Percentiles rank a stretch among this genome's conserved stretches.
These are phyloP conservation scores for Macaria notata DNA, from an alignment of 2,888 invertebrate genomes.

Conservation along the genomic window DNA sequence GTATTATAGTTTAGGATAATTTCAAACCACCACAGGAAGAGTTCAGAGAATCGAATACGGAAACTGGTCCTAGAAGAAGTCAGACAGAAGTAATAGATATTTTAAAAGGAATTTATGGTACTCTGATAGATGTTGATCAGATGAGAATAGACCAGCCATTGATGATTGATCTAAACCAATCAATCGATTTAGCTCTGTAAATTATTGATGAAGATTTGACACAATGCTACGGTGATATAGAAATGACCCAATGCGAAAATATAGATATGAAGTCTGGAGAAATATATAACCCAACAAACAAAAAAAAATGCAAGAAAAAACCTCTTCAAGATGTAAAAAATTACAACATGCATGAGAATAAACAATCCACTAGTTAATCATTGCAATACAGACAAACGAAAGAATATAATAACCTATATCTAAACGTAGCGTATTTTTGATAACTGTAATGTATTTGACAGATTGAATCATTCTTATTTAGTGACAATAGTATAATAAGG, in stretches of 20 bases:
- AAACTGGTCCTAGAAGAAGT: neutral
- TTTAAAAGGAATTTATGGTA: conserved; percentile 17
- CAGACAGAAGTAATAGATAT: conserved; percentile 21
- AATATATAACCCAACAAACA: too few species aligned
- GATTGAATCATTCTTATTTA: too few species aligned
- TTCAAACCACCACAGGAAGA: neutral
- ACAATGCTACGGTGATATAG: conserved; percentile 6
- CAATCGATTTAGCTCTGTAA: too few species aligned
- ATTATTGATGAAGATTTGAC: neutral
- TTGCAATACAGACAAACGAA: conserved; percentile 8
- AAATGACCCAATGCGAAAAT: conserved; percentile 6
- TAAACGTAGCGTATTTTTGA: conserved; percentile 8
- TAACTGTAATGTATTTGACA: neutral
- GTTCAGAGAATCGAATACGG: neutral
- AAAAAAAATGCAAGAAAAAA: too few species aligned
- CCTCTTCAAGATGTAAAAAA: too few species aligned
- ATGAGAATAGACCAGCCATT: too few species aligned
- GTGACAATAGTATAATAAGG: too few species aligned
- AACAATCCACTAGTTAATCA: neutral
- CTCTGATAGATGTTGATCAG: neutral
- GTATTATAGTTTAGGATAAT: conserved; percentile 17
- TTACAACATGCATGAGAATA: too few species aligned
- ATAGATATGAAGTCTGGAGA: neutral
- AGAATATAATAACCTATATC: conserved; percentile 10
- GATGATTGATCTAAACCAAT: too few species aligned